Evolutionary conservation across 2,113 vertebrate species (phyloP).

Genomic region (Odobenus rosmarus): DNA sequence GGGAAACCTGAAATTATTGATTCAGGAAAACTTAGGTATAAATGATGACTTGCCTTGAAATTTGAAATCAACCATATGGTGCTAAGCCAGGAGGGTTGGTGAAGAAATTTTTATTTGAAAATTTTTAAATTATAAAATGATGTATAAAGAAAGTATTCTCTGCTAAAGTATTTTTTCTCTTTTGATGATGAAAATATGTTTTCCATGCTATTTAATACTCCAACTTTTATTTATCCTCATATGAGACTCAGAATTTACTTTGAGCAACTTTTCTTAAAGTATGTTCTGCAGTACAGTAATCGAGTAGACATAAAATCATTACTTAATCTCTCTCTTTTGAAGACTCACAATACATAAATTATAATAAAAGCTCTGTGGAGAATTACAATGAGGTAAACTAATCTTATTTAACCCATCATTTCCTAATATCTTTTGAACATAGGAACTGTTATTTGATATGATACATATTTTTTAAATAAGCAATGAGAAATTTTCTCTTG

Average conservation of each 20-base stretch:
- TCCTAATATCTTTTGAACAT: not conserved
- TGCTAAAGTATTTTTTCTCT: not conserved
- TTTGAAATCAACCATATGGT: not conserved
- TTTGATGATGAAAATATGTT: not conserved
- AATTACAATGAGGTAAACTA: not conserved
- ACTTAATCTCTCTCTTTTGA: not conserved
- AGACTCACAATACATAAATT: not conserved
- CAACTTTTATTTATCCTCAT: not conserved
- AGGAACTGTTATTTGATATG: not conserved
- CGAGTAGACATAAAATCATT: not conserved
- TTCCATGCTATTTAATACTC: not conserved
- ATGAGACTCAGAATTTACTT: not conserved
- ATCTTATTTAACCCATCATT: not conserved
- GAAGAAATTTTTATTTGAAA: not conserved
- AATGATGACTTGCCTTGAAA: not conserved
- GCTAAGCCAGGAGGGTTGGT: not conserved
- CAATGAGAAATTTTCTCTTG: not conserved
- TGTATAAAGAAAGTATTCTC: not conserved
- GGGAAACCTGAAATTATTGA: not conserved
- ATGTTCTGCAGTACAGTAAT: not conserved
- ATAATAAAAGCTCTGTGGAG: not conserved
- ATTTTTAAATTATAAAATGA: not conserved
- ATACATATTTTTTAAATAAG: not conserved
- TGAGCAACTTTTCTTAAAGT: not conserved
- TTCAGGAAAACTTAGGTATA: not conserved